These are phyloP conservation scores for Oligia latruncula DNA, from an alignment of 2,888 invertebrate species.

Conservation along the genomic window DNA sequence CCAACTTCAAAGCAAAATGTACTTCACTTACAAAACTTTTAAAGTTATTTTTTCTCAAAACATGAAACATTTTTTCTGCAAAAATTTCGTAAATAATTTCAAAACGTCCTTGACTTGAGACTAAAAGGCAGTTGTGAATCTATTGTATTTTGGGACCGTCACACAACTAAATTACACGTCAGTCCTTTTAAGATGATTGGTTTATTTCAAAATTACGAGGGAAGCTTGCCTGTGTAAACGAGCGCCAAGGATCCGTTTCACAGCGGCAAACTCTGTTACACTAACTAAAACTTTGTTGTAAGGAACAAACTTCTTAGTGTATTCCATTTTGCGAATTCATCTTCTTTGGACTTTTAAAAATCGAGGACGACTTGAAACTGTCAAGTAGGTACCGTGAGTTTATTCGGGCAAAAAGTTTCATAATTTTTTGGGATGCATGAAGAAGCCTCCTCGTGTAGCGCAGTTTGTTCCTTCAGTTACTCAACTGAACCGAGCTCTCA, in stretches of 20 bases:
- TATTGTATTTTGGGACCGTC: slow-evolving; percentile 18
- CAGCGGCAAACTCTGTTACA: slow-evolving; percentile 59
- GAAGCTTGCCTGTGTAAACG: slow-evolving; percentile 45
- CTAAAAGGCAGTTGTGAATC: slow-evolving; percentile 10
- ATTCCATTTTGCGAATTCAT: slow-evolving; percentile 65
- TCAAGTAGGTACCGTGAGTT: slow-evolving; percentile 23
- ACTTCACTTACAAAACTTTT: background rate
- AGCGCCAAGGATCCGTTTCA: slow-evolving; percentile 50
- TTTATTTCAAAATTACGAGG: slow-evolving; percentile 54
- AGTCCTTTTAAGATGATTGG: slow-evolving; percentile 50
- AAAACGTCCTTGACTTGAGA: background rate
- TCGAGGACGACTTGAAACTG: slow-evolving; percentile 49
- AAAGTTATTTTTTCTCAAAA: background rate
- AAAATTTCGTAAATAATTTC: background rate
- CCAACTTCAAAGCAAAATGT: background rate
- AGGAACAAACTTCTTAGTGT: slow-evolving; percentile 56
- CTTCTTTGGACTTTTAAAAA: slow-evolving; percentile 55
- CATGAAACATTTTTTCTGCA: background rate
- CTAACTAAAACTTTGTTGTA: slow-evolving; percentile 60
- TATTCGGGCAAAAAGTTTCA: slow-evolving; percentile 5
- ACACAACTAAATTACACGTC: slow-evolving; percentile 38
- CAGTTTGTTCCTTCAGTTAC: too few relatives aligned
- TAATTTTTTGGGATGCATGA: background rate
- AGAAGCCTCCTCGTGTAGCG: too few relatives aligned
- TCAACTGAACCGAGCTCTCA: too few relatives aligned